phyloP scores from a whole-genome alignment of 2,888 invertebrate species.

The Axea sp. region DNA sequence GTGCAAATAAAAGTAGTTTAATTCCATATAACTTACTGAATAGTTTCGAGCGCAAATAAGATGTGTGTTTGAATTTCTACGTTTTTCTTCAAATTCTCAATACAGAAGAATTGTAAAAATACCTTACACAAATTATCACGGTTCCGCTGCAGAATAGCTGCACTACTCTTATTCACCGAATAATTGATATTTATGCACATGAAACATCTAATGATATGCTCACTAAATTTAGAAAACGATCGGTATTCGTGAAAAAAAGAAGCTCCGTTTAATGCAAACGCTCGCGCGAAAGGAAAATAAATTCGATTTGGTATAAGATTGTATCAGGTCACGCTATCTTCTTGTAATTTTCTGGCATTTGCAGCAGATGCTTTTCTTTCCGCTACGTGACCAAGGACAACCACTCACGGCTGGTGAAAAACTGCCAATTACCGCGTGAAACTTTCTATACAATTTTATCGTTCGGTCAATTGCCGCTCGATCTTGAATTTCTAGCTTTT shows the following conservation, averaged over 20 bases:
- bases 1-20: slow-evolving; percentile 14
- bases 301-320: slow-evolving; percentile 47
- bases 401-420: slow-evolving; percentile 19
- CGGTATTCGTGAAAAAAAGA: slow-evolving; percentile 30
- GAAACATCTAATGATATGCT: slow-evolving; percentile 7
- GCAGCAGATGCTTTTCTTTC: slow-evolving; percentile 33
- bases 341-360: slow-evolving; percentile 38
- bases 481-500: slow-evolving; percentile 1
- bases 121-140: slow-evolving; percentile 9
- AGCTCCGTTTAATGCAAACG: slow-evolving; percentile 24
- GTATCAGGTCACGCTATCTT: slow-evolving; percentile 53
- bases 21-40: slow-evolving; percentile 20
- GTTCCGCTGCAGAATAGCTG: slow-evolving; percentile 8
- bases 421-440: slow-evolving; percentile 30
- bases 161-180: slow-evolving; percentile 29
- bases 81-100: neutral
- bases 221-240: slow-evolving; percentile 38
- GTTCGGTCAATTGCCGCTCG: slow-evolving; percentile 10
- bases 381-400: slow-evolving; percentile 44
- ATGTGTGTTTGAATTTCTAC: slow-evolving; percentile 13
- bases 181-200: slow-evolving; percentile 40
- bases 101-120: slow-evolving; percentile 14
- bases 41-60: slow-evolving; percentile 23
- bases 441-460: slow-evolving; percentile 28
- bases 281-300: slow-evolving; percentile 33